Base-by-base conservation (phyloP, 2,888 invertebrate genomes). In the Euzophera pinguis region DNA sequence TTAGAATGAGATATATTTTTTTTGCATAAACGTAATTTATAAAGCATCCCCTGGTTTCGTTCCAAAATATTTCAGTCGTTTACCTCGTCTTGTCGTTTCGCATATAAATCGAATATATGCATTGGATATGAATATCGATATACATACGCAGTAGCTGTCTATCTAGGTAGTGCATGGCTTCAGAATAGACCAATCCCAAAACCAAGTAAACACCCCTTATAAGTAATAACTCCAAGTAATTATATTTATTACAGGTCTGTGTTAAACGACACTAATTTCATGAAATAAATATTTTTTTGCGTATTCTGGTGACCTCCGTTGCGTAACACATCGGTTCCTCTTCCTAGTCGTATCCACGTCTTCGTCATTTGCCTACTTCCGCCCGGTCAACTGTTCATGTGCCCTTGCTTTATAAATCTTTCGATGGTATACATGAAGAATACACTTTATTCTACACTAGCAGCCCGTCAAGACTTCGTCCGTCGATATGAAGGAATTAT, bases 291-390 rank as follows among this genome's bases (percentile, higher is more conserved):
- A 56, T 57, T 70, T 78, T 78, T 81, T 76, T 76, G 71, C 67
- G 70, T 69, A 62, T 61, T 67, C 58, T 63, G 49, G 60, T 64
- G 81, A 75, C 81, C 83, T 84, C 77, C 73, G 71, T 81, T 80
- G 73, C 78, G 78, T 81, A 78, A 75, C 68, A 71, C 77, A 72
- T 75, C 70, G 64, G 75, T 86, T 84, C 84, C 84, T 85, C 82
- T 85, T 86, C 87, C 85, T 86, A 64, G 71, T 75, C 68, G 61
- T 60, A 64, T 71, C 14, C 27, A 41, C 22, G 39, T 50, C 59
- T 67, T 67, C 70, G 67, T 67, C 47, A 60, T 55, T 57, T 62
- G 68, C 60, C 63, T 59, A 73, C 78, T 85, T 86, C 81, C 79
- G 79, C 62, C n/a, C 59, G 75, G 66, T 22, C 22, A 22, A 22